Evolutionary conservation across 2,888 invertebrate genomes (phyloP), one percentile per base, ranked within the genome.

Genomic region (Hyposoter dolosus): DNA sequence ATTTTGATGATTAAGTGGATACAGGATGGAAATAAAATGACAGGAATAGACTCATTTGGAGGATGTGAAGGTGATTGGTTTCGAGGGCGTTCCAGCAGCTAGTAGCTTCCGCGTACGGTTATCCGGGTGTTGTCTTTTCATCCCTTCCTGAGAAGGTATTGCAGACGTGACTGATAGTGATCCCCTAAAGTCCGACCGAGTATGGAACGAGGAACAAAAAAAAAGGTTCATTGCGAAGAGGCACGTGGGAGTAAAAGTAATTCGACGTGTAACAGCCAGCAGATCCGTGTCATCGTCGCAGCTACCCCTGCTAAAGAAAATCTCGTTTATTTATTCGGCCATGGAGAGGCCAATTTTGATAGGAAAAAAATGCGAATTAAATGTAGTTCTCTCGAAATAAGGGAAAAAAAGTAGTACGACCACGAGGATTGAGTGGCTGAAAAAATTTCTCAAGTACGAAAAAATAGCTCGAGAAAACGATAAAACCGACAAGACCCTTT

Each of bases 211-310:
- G 50, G 32, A 3, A 35, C 17, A 32, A 32, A 72, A 53, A 32
- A 69, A 72, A 35, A 7, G n/a, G 53, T 72, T 53, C 50, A 35
- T 72, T 35, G 32, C n/a, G 35, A 32, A 12, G n/a, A 72, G 53
- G 32, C 53, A 50, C 71, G 71, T 72, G 71, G 71, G 53, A 53
- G 50, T 53, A 32, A 32, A 72, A 72, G 50, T 72, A 72, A 53
- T 53, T 35, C 50, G 32, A 47, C 32, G 32, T 50, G 50, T 71
- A 71, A 71, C 50, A 7, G 17, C 50, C 32, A 50, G 50, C 32
- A 50, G 50, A 65, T n/a, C 35, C 35, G 32, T n/a, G 50, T n/a
- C 9, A 50, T n/a, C 10, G 6, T 50, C 32, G 35, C 12, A 35
- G 35, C 7, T 1, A 3, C 35, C 35, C 0, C 23, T 6, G 65